Conservation (phyloP, 2,797 vertebrate species). For the Pipistrellus nathusii region DNA sequence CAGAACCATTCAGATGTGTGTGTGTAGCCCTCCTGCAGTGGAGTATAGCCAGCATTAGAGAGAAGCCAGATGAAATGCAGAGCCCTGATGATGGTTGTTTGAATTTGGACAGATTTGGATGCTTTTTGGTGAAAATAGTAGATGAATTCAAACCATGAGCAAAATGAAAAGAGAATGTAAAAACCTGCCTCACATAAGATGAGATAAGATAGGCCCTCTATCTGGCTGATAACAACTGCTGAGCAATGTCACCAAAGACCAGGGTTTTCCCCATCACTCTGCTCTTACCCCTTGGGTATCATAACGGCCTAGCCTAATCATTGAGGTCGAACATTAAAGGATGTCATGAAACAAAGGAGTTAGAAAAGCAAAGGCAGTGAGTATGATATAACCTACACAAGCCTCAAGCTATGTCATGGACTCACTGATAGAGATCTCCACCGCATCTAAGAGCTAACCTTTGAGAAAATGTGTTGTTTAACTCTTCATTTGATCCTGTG, state of each 20-base stretch:
- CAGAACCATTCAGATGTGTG: background rate
- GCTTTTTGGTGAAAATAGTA: constrained; percentile 22
- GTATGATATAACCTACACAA: background rate
- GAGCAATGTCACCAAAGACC: background rate
- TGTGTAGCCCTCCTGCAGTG: background rate
- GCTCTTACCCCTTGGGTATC: background rate
- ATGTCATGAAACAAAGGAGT: background rate
- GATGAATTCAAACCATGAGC: constrained; percentile 29
- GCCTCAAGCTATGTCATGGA: background rate
- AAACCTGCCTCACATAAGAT: background rate
- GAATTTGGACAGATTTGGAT: background rate
- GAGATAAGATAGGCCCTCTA: background rate
- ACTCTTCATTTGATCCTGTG: background rate
- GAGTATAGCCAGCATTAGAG: background rate
- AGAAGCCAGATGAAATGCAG: background rate
- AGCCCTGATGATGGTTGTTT: background rate
- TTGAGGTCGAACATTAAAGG: background rate
- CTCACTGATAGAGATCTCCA: background rate
- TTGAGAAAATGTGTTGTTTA: background rate
- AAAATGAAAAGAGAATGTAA: background rate
- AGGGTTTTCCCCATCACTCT: background rate
- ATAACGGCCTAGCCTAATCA: background rate
- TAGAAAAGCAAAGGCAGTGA: background rate
- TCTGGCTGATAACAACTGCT: background rate
- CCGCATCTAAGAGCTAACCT: background rate